Evolutionary conservation across 2,113 vertebrate species (phyloP).

Genomic region (Forbesichthys agassizii): DNA sequence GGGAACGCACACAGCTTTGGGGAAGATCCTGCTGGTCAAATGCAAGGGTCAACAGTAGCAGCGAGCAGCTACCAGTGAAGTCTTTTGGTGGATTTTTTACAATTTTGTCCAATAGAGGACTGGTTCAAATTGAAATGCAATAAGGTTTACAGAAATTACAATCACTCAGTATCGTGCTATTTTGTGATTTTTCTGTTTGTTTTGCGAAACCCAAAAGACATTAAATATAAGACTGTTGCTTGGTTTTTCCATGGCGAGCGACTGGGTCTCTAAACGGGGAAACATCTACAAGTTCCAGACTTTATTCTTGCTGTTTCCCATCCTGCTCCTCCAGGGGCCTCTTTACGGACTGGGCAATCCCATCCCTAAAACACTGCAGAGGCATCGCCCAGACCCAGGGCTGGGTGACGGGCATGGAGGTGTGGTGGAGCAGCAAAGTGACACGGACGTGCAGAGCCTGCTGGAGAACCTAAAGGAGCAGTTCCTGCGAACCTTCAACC

Average conservation of each 20-base stretch:
- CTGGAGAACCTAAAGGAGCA: slow-evolving; percentile 89
- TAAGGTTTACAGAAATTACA: slow-evolving; percentile 12
- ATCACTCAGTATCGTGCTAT: not conserved
- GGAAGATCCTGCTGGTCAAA: slow-evolving; percentile 28
- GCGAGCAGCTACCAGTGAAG: slow-evolving; percentile 9
- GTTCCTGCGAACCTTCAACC: slow-evolving; percentile 88
- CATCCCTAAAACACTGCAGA: slow-evolving; percentile 81
- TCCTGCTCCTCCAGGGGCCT: slow-evolving; percentile 61
- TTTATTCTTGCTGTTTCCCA: slow-evolving; percentile 50
- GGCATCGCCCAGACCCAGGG: slow-evolving; percentile 73
- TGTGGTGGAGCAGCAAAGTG: slow-evolving; percentile 84
- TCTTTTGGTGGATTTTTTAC: slow-evolving; percentile 4
- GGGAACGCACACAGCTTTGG: slow-evolving; percentile 45
- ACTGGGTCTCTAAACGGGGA: slow-evolving; percentile 62
- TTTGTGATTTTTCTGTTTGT: not conserved
- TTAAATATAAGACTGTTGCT: slow-evolving; percentile 31
- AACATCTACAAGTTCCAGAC: slow-evolving; percentile 59
- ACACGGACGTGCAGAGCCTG: slow-evolving; percentile 83
- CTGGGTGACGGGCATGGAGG: slow-evolving; percentile 83
- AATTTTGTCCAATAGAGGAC: slow-evolving; percentile 17
- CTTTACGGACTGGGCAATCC: slow-evolving; percentile 78
- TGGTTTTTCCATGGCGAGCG: slow-evolving; percentile 67
- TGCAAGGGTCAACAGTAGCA: slow-evolving; percentile 39
- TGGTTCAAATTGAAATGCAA: slow-evolving; percentile 8
- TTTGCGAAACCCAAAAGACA: slow-evolving; percentile 35